Conservation (phyloP, 1,140 invertebrate species). For the Trichonephila clavata region DNA sequence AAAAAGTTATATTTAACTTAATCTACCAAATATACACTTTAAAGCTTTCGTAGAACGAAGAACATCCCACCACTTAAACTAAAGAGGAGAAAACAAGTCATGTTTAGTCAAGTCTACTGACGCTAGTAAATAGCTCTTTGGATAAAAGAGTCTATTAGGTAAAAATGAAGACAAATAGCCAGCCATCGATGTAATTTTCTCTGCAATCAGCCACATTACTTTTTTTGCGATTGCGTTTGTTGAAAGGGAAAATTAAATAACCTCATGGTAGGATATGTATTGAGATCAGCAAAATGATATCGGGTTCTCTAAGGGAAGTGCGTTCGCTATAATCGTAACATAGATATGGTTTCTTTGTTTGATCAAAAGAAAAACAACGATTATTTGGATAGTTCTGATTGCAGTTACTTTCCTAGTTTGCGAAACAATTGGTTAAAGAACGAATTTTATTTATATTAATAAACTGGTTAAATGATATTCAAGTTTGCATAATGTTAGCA, state of each 20-base stretch:
- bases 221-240: background rate
- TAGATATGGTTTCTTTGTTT: background rate
- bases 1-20: too few relatives aligned
- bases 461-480: too few relatives aligned
- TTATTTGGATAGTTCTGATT: background rate
- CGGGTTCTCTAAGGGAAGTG: background rate
- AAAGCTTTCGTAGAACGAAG: too few relatives aligned
- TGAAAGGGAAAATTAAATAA: background rate
- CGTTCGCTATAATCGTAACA: background rate
- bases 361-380: background rate
- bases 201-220: background rate
- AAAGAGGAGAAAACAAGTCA: background rate
- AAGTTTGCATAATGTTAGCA: too few relatives aligned
- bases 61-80: too few relatives aligned
- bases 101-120: background rate
- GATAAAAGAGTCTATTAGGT: slow-evolving; percentile 23
- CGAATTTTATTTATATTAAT: too few relatives aligned
- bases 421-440: too few relatives aligned
- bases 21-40: too few relatives aligned
- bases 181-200: background rate
- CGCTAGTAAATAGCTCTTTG: background rate
- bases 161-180: slow-evolving; percentile 41
- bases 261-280: background rate
- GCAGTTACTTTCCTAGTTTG: background rate
- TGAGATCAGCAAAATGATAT: background rate